phyloP scores from a whole-genome alignment of 2,888 invertebrate genomes.

The Rhamnusium bicolor region DNA sequence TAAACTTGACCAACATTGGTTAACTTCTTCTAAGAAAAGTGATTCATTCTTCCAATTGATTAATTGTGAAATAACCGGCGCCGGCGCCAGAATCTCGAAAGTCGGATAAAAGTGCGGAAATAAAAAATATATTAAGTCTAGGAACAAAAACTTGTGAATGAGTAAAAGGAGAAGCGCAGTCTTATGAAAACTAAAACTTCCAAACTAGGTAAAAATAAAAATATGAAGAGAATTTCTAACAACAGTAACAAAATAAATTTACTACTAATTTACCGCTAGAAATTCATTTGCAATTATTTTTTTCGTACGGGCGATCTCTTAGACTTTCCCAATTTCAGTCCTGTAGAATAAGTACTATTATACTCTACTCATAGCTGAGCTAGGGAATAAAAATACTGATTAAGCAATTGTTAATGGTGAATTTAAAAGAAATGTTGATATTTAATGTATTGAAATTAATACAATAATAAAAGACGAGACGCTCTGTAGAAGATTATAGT shows the following conservation, averaged over 20 bases:
- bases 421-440: neutral
- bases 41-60: neutral
- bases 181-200: too few relatives aligned
- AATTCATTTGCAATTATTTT: neutral
- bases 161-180: too few relatives aligned
- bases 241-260: neutral
- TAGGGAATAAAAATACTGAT: too few relatives aligned
- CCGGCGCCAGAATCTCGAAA: neutral
- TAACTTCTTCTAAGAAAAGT: neutral
- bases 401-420: too few relatives aligned
- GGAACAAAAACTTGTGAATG: neutral
- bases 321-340: too few relatives aligned
- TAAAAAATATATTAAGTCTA: neutral
- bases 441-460: neutral
- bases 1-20: neutral
- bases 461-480: slow-evolving; percentile 17
- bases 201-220: neutral
- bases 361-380: too few relatives aligned
- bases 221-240: neutral
- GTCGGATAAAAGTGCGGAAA: neutral
- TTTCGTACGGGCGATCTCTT: neutral
- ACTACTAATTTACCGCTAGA: too few relatives aligned
- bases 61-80: neutral
- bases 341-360: too few relatives aligned
- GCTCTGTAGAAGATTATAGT: slow-evolving; percentile 48